Conservation (phyloP, 2,797 vertebrate genomes). For the Cynopterus sphinx region DNA sequence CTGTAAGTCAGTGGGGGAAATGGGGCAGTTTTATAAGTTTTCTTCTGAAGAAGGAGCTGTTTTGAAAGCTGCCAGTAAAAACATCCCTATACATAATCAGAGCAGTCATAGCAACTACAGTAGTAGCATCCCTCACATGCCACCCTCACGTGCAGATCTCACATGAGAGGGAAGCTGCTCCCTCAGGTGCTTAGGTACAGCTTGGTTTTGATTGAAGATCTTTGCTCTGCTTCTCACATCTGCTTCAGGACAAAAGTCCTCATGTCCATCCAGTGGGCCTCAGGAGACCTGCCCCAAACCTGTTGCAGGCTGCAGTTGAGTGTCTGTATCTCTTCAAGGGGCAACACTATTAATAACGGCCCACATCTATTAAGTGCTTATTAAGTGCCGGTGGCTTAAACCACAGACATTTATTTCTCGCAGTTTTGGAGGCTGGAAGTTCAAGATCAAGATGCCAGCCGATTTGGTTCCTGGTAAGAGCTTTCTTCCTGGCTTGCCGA, state of each 20-base stretch:
- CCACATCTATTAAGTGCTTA: too few species aligned
- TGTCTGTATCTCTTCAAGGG: not conserved
- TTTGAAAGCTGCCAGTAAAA: not conserved
- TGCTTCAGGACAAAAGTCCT: not conserved
- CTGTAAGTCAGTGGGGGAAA: not conserved
- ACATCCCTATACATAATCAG: not conserved
- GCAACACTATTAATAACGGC: not conserved
- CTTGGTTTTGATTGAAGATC: not conserved
- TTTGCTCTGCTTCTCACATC: not conserved
- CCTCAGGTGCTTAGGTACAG: not conserved
- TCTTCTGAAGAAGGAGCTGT: not conserved
- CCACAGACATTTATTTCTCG: not conserved
- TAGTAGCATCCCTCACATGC: accelerated
- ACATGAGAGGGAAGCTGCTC: not conserved
- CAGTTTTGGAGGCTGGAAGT: not conserved
- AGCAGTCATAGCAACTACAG: not conserved
- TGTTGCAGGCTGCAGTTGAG: not conserved
- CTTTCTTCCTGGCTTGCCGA: not conserved
- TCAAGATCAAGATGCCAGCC: not conserved
- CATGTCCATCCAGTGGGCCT: accelerated
- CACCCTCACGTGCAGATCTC: accelerated
- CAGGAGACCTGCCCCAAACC: not conserved
- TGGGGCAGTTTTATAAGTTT: not conserved
- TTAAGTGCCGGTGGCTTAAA: not conserved
- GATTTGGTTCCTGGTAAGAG: not conserved